Percentiles rank a stretch among this genome's conserved stretches.
phyloP scores from a whole-genome alignment of 2,113 vertebrate species.

The Oxyura jamaicensis region DNA sequence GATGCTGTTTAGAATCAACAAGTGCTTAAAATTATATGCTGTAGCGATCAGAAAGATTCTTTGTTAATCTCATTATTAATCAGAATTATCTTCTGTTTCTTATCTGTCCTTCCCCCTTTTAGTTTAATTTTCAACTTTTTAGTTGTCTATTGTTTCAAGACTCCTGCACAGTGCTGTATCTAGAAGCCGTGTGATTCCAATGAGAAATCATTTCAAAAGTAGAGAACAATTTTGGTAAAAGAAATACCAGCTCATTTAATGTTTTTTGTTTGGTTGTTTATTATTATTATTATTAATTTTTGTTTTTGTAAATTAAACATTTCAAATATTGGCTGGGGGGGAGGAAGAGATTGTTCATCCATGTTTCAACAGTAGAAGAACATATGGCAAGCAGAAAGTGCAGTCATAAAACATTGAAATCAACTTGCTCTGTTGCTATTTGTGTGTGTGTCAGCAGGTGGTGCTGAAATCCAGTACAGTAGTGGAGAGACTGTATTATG shows the following conservation, averaged over 20 bases:
- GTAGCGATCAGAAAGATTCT: neutral
- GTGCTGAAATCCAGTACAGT: slow-evolving; percentile 35
- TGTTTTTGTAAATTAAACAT: neutral
- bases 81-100: neutral
- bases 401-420: neutral
- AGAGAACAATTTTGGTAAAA: neutral
- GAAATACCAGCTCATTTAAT: neutral
- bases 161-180: fast-evolving
- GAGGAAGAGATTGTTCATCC: fast-evolving
- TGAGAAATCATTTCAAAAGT: fast-evolving
- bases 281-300: too few species aligned
- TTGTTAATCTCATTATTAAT: neutral
- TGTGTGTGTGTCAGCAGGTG: slow-evolving; percentile 39
- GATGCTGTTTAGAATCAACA: neutral
- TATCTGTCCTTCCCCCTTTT: neutral
- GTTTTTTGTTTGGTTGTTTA: neutral
- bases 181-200: neutral
- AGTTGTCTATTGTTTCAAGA: neutral
- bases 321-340: fast-evolving
- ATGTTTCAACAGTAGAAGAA: neutral
- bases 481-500: neutral
- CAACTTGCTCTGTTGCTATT: neutral
- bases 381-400: fast-evolving
- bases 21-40: neutral
- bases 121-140: neutral